Base-by-base conservation (phyloP, 2,113 vertebrate genomes). In the Amphiprion percula region DNA sequence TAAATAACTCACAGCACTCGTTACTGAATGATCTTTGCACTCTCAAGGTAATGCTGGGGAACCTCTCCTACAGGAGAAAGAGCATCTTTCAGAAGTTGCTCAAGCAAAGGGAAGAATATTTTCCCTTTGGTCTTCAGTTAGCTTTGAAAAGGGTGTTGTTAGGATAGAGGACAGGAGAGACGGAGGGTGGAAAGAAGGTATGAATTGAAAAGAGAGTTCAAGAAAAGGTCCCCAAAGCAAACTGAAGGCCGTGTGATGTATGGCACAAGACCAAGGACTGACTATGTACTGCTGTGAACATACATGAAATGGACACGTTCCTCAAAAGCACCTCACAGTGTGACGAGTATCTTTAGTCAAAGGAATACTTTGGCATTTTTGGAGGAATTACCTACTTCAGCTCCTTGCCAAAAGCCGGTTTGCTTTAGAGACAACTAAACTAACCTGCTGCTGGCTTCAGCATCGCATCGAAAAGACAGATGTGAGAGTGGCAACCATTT, bases 11-110 rank as follows among this genome's bases (percentile, higher is more conserved):
- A 0, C 6, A 61, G 80, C 26, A 41, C 50, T 74, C 74, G 52
- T 64, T 64, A 75, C 80, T 74, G 89, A 80, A 80, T 79, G 82
- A 87, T 87, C 71, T 81, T 52, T 73, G 69, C 33, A n/a, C 87
- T 68, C 87, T 82, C 72, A 24, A 81, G 78, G 86, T 88, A 90
- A 90, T 90, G 86, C 87, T 17, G 30, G 84, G 64, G 77, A 90
- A 82, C 83, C 77, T 79, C 69, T 91, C 71, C 77, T 79, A 74
- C 65, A 77, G 68, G 68, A 66, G 81, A 68, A 73, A 77, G 76
- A 58, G 75, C 64, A 69, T 79, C 77, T 68, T 83, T 83, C 26
- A 21, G 26, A 77, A 72, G 72, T 54, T 15, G 61, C 60, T 49
- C 74, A 78, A 77, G 70, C 65, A 69, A 74, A 78, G 79, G 55